Evolutionary conservation across 1,140 invertebrate species (phyloP).

Genomic region (Lucilia cuprina): DNA sequence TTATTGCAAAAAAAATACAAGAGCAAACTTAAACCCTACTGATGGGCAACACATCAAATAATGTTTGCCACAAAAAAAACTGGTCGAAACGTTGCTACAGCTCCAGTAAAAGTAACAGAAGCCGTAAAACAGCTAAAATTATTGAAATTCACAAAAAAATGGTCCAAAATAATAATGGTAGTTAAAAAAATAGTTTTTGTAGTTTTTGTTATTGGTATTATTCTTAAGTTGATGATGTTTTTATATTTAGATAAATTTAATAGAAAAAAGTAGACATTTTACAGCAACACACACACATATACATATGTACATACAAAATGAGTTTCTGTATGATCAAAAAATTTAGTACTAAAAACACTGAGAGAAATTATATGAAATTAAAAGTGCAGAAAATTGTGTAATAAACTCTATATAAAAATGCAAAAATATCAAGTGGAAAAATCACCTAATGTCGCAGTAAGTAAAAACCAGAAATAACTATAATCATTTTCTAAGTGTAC

Average conservation of each 20-base stretch:
- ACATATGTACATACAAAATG: background rate
- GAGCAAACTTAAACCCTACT: background rate
- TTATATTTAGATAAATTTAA: background rate
- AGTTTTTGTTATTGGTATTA: constrained; percentile 1
- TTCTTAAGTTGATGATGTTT: constrained; percentile 31
- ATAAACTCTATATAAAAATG: too few species aligned
- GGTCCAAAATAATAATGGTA: constrained; percentile 31
- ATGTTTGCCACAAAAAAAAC: background rate
- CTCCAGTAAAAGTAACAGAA: background rate
- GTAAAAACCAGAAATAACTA: too few species aligned
- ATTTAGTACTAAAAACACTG: background rate
- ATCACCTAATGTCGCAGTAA: too few species aligned
- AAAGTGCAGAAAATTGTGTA: too few species aligned
- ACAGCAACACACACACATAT: background rate
- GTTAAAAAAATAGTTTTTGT: constrained; percentile 16
- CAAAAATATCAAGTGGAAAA: too few species aligned
- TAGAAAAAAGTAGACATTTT: background rate
- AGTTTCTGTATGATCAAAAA: background rate
- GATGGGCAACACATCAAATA: constrained; percentile 13
- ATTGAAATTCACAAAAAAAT: constrained; percentile 35
- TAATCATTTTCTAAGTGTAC: background rate
- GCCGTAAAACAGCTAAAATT: constrained; percentile 33
- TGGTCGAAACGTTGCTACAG: background rate
- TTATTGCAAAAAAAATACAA: background rate
- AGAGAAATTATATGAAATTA: background rate